phyloP scores from a whole-genome alignment of 2,797 vertebrate species.

The Eleutherodactylus coqui region DNA sequence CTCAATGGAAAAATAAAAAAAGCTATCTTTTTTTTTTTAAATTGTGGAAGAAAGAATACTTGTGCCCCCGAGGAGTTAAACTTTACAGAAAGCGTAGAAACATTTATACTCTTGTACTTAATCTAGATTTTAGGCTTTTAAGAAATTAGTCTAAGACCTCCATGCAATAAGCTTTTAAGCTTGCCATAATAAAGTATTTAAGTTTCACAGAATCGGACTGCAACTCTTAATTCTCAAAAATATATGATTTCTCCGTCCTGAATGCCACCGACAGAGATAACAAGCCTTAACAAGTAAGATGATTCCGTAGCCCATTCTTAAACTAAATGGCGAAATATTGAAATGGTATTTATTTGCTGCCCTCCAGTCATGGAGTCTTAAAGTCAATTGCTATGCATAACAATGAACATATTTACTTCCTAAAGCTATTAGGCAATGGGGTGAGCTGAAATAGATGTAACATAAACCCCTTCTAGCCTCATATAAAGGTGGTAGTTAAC shows the following conservation, averaged over 20 bases:
- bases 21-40: too few relatives aligned
- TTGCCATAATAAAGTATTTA: not conserved
- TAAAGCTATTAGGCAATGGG: slow-evolving; percentile 4
- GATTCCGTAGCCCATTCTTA: not conserved
- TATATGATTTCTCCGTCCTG: not conserved
- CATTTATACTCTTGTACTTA: not conserved
- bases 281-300: not conserved
- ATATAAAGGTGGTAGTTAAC: slow-evolving; percentile 6
- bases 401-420: slow-evolving; percentile 9
- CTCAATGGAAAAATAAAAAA: too few relatives aligned
- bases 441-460: slow-evolving; percentile 6
- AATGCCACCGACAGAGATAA: not conserved
- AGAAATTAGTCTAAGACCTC: not conserved
- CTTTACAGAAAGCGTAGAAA: too few relatives aligned
- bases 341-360: not conserved
- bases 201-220: not conserved
- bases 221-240: not conserved
- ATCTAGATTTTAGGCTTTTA: not conserved
- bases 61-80: too few relatives aligned
- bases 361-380: not conserved
- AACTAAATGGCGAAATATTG: not conserved
- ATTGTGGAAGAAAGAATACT: too few relatives aligned
- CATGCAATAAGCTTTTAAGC: not conserved
- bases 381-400: not conserved
- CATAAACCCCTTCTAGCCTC: not conserved